These are phyloP conservation scores for Neosalanx taihuensis DNA, from an alignment of 2,797 vertebrate genomes.

Conservation along the genomic window DNA sequence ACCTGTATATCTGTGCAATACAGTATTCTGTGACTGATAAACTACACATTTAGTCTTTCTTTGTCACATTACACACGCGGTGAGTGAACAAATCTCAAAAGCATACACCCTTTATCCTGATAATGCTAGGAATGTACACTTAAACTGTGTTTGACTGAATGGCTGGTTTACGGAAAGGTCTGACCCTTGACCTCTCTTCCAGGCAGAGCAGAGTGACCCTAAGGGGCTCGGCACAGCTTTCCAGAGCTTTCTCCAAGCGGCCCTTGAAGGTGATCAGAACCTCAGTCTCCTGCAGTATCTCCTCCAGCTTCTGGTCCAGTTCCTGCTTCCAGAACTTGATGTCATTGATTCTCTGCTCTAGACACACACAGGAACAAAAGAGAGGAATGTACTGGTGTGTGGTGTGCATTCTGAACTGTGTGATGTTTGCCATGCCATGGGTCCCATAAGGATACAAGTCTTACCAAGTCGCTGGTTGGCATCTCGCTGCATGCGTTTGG, in stretches of 20 bases:
- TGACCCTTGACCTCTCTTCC: background rate
- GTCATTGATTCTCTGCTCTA: constrained; percentile 84
- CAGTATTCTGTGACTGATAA: too few relatives aligned
- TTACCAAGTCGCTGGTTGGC: constrained; percentile 84
- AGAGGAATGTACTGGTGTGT: background rate
- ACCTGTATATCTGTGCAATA: background rate
- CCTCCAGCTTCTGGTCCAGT: constrained; percentile 80
- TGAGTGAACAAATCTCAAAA: too few relatives aligned
- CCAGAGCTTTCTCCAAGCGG: constrained; percentile 79
- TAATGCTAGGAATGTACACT: too few relatives aligned
- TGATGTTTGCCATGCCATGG: background rate
- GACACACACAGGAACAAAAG: background rate
- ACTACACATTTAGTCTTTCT: too few relatives aligned
- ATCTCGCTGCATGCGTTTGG: constrained; percentile 76
- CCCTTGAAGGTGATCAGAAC: constrained; percentile 68
- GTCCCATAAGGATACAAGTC: background rate
- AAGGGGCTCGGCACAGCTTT: constrained; percentile 75
- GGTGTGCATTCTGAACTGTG: background rate
- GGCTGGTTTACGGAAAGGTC: background rate
- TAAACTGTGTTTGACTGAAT: background rate
- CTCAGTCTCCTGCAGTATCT: constrained; percentile 78
- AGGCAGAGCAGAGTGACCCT: constrained; percentile 75
- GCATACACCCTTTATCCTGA: too few relatives aligned
- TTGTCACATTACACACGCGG: too few relatives aligned
- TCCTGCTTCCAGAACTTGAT: constrained; percentile 87